Evolutionary conservation across 2,888 invertebrate species (phyloP).

Genomic region (Aphodius sticticus): DNA sequence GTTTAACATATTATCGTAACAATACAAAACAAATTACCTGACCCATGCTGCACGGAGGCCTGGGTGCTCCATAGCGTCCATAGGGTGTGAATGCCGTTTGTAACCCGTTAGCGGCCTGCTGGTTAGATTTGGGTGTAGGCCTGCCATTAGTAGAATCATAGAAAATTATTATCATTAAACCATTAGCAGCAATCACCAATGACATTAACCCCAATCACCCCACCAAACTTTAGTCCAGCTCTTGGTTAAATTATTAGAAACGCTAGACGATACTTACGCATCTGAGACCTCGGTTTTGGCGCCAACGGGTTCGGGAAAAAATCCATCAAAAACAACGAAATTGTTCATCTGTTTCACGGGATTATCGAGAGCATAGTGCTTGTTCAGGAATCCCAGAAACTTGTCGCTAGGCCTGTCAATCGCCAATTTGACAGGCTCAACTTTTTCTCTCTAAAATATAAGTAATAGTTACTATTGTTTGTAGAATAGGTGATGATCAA

Average conservation of each 20-base stretch:
- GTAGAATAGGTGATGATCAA: not conserved
- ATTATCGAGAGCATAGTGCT: slow-evolving; percentile 75
- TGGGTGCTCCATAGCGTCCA: slow-evolving; percentile 70
- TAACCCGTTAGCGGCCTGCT: slow-evolving; percentile 56
- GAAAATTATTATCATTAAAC: slow-evolving; percentile 37
- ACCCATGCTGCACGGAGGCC: slow-evolving; percentile 73
- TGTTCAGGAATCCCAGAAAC: slow-evolving; percentile 83
- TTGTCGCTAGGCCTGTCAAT: slow-evolving; percentile 94
- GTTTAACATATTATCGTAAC: not conserved
- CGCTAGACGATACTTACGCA: not conserved
- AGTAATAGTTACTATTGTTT: slow-evolving; percentile 20
- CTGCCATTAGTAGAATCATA: slow-evolving; percentile 38
- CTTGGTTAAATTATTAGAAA: not conserved
- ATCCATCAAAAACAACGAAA: slow-evolving; percentile 85
- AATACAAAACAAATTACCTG: slow-evolving; percentile 60
- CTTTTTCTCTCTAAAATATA: slow-evolving; percentile 70
- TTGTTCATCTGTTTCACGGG: slow-evolving; percentile 87
- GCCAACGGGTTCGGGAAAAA: slow-evolving; percentile 64
- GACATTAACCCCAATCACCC: not conserved
- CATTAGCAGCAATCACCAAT: slow-evolving; percentile 26
- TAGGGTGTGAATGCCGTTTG: slow-evolving; percentile 57
- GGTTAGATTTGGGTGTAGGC: slow-evolving; percentile 44
- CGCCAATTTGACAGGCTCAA: slow-evolving; percentile 78
- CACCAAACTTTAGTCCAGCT: not conserved
- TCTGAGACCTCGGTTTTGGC: slow-evolving; percentile 20